These are phyloP conservation scores for Hystrix cristata DNA, from an alignment of 2,113 vertebrate genomes.

Conservation along the genomic window DNA sequence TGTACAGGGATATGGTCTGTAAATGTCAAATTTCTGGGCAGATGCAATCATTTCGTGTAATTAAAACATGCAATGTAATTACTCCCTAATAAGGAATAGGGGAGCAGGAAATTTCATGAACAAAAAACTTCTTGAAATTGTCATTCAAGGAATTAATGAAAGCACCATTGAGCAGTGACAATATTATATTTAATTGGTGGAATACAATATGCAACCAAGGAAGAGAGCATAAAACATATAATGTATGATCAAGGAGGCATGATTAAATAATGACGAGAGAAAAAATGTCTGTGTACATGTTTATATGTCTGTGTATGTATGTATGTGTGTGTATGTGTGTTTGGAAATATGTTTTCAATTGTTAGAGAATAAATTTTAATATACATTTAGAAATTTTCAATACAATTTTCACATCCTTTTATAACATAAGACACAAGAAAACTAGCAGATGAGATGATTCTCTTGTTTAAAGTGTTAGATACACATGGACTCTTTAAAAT, in stretches of 20 bases:
- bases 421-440: neutral
- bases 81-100: neutral
- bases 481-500: neutral
- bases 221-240: constrained; percentile 24
- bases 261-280: constrained; percentile 8
- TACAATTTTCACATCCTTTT: neutral
- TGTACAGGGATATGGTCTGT: neutral
- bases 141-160: constrained; percentile 46
- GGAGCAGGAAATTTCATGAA: constrained; percentile 39
- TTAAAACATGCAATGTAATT: neutral
- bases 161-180: neutral
- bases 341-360: neutral
- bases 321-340: neutral
- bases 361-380: constrained; percentile 22
- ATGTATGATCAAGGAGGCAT: neutral
- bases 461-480: neutral
- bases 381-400: neutral
- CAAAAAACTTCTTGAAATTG: constrained; percentile 54
- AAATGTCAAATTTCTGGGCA: constrained; percentile 3
- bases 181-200: neutral
- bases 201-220: neutral
- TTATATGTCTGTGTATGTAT: neutral
- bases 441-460: neutral
- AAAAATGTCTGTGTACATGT: neutral
- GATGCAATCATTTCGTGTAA: constrained; percentile 42